Percentiles rank a stretch among this genome's conserved stretches.
phyloP scores from a whole-genome alignment of 2,888 invertebrate species.

The Omphaloscelis lunosa region DNA sequence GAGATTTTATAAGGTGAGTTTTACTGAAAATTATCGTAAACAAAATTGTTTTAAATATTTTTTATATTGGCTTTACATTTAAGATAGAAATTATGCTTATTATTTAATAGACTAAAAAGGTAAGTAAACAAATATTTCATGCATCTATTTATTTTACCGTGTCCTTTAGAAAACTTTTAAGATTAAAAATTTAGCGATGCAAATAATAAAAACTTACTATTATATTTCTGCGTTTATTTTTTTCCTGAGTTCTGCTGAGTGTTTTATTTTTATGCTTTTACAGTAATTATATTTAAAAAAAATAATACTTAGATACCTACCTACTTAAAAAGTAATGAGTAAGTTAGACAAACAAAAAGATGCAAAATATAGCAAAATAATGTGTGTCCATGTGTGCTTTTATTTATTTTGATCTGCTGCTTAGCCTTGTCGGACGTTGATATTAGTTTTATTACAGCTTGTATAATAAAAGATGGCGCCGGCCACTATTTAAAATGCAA shows the following conservation, averaged over 20 bases:
- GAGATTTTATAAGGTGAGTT: conserved; percentile 70
- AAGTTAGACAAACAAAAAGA: neutral
- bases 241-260: neutral
- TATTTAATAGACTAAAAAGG: neutral
- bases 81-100: neutral
- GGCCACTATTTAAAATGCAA: conserved; percentile 57
- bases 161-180: neutral
- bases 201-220: conserved; percentile 43
- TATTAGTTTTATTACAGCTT: conserved; percentile 49
- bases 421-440: conserved; percentile 8
- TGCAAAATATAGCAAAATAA: neutral
- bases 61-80: conserved; percentile 25
- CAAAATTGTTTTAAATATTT: neutral
- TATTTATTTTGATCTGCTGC: conserved; percentile 25
- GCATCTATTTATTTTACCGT: neutral
- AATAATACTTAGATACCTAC: neutral
- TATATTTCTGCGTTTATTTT: conserved; percentile 16
- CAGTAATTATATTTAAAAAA: neutral
- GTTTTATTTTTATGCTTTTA: conserved; percentile 1
- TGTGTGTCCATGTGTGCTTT: neutral
- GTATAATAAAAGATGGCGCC: conserved; percentile 59
- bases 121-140: neutral
- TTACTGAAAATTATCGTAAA: neutral
- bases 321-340: neutral
- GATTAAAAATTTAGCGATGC: neutral